Evolutionary conservation across 2,797 vertebrate species (phyloP).

Genomic region (Squalus acanthias): DNA sequence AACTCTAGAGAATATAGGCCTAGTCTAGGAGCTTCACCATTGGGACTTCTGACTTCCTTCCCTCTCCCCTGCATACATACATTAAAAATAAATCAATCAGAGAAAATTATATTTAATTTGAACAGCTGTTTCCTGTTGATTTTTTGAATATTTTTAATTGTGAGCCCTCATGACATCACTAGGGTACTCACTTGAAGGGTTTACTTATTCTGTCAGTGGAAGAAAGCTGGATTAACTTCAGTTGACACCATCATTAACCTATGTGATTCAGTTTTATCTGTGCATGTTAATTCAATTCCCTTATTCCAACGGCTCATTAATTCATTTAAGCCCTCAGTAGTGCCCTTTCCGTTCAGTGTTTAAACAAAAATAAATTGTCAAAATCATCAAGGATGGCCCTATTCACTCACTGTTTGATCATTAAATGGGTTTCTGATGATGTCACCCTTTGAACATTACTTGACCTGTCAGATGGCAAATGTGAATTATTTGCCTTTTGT

Average conservation of each 20-base stretch:
- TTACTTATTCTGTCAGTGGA: not conserved
- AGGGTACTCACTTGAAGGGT: not conserved
- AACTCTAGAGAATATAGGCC: no score
- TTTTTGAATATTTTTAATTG: not conserved
- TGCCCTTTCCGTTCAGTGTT: not conserved
- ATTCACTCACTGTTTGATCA: not conserved
- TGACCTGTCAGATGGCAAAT: not conserved
- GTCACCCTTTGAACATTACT: not conserved
- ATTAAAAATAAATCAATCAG: not conserved
- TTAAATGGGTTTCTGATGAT: not conserved
- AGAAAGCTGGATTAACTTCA: not conserved
- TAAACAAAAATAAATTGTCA: not conserved
- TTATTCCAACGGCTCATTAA: not conserved
- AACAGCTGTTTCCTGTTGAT: not conserved
- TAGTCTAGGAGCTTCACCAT: not conserved
- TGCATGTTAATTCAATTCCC: constrained; percentile 13
- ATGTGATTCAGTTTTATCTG: not conserved
- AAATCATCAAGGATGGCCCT: not conserved
- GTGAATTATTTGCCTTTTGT: constrained; percentile 2
- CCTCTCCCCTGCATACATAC: not conserved
- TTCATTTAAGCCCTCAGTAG: not conserved
- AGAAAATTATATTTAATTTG: not conserved
- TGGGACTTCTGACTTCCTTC: not conserved
- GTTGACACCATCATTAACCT: not conserved
- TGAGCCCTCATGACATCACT: not conserved